Evolutionary conservation across 30 jellyfish, hydroid and myxozoan species (phyloP).

Genomic region (Nemopilema nomurai): DNA sequence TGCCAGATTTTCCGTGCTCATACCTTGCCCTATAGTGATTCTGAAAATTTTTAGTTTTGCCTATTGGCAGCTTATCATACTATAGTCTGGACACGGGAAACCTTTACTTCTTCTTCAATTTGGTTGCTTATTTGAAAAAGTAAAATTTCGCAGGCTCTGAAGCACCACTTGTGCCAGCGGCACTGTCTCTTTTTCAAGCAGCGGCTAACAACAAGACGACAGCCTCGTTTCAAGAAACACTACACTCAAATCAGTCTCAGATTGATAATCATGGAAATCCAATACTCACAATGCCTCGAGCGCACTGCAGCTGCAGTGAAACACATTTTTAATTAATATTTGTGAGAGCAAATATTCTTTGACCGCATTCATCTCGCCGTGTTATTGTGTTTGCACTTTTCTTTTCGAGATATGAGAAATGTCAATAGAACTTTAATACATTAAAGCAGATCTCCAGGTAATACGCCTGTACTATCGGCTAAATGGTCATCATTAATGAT

Average conservation of each 20-base stretch:
- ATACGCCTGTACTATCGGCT: not conserved
- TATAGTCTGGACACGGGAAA: no score
- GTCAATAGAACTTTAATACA: conserved; percentile 27
- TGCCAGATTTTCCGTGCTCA: no score
- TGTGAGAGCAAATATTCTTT: conserved; percentile 53
- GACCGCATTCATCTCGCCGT: conserved; percentile 36
- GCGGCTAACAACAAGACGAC: no score
- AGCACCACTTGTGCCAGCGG: no score
- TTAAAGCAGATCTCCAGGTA: conserved; percentile 32
- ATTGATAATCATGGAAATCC: not conserved
- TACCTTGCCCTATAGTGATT: no score
- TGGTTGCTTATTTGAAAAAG: no score
- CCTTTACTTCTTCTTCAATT: no score
- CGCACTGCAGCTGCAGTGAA: conserved; percentile 66
- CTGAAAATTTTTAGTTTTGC: no score
- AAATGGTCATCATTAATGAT: not conserved
- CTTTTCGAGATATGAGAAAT: conserved; percentile 12
- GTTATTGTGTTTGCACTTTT: conserved; percentile 32
- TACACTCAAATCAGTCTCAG: not conserved
- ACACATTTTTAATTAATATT: conserved; percentile 59
- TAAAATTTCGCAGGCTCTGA: no score
- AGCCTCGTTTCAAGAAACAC: not conserved
- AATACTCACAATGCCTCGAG: conserved; percentile 10
- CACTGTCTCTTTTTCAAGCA: no score
- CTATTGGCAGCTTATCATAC: no score